Base-by-base conservation (phyloP, 2,888 invertebrate genomes). In the Nemurella pictetii region DNA sequence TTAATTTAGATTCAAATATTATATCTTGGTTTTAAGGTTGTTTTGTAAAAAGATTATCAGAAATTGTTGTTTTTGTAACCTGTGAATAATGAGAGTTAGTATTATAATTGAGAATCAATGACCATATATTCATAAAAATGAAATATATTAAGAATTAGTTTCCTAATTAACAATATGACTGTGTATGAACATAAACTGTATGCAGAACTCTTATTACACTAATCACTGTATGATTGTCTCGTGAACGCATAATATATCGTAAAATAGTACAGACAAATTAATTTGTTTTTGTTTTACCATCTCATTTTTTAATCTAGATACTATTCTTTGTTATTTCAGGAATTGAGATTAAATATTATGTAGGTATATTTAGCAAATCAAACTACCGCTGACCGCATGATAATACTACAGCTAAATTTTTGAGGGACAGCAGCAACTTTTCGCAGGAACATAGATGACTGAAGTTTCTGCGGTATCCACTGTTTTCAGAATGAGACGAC, bases 201-300 rank as follows among this genome's bases (percentile, higher is more conserved):
- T 20, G 55, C 55, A 55, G 55, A 55, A 78, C 78, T 30, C 78
- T 29, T 78, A 26, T 36, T 27, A 55, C 72, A 72, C 82, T 72
- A 55, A 81, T 25, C 82, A 82, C 82, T 72, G 82, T 82, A 82
- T 82, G 26, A 78, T 78, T 78, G 82, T 82, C 85, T 86, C 85
- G 86, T 86, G 86, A 86, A 86, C 81, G 85, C 86, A 86, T 86
- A 86, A 86, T 86, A 86, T 85, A 86, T 85, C 82, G 83, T 86
- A 83, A 74, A 26, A 82, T 72, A 82, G 72, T 82, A 82, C 26
- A 82, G 28, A 20, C 55, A 55, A 55, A 55, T 55, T n/a, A 20
- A 55, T 55, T 2, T 55, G 55, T 15, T 55, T 55, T 55, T 15
- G 55, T 2, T 55, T 55, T 15, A 55, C 15, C 32, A n/a, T n/a